phyloP scores from a whole-genome alignment of 1,140 invertebrate species.

The Dendrolimus kikuchii region DNA sequence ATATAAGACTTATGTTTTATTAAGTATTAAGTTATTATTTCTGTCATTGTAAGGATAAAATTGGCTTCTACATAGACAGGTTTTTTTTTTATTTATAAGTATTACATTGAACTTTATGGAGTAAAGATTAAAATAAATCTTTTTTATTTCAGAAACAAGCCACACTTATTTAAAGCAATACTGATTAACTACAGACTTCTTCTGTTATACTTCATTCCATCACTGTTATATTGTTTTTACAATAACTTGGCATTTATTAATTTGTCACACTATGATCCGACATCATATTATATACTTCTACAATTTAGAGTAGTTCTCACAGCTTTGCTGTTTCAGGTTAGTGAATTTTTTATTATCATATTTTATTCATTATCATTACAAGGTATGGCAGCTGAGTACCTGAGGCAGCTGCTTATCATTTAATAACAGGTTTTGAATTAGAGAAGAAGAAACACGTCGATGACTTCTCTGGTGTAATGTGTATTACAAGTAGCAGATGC shows the following conservation, averaged over 20 bases:
- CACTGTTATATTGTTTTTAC: conserved; percentile 93
- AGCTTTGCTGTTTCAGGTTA: conserved; percentile 93
- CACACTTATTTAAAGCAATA: conserved; percentile 62
- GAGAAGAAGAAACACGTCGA: no score
- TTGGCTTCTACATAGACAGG: no score
- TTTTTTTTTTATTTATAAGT: no score
- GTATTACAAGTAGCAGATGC: no score
- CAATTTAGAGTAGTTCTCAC: conserved; percentile 95
- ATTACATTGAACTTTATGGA: neutral
- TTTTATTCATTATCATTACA: neutral
- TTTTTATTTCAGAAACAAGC: conserved; percentile 66
- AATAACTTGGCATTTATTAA: conserved; percentile 96
- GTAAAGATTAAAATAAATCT: conserved; percentile 29
- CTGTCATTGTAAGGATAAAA: no score
- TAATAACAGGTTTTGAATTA: no score
- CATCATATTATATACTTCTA: conserved; percentile 94
- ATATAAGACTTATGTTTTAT: no score
- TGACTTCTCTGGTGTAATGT: no score
- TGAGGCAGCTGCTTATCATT: no score
- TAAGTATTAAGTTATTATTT: no score
- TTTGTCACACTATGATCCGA: conserved; percentile 92
- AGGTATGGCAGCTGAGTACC: no score
- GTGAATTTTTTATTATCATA: conserved; percentile 7
- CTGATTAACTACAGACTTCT: conserved; percentile 76
- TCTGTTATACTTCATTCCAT: conserved; percentile 91